These are phyloP conservation scores for Benitochromis conjunctus DNA, from an alignment of 2,113 vertebrate species.

Conservation along the genomic window DNA sequence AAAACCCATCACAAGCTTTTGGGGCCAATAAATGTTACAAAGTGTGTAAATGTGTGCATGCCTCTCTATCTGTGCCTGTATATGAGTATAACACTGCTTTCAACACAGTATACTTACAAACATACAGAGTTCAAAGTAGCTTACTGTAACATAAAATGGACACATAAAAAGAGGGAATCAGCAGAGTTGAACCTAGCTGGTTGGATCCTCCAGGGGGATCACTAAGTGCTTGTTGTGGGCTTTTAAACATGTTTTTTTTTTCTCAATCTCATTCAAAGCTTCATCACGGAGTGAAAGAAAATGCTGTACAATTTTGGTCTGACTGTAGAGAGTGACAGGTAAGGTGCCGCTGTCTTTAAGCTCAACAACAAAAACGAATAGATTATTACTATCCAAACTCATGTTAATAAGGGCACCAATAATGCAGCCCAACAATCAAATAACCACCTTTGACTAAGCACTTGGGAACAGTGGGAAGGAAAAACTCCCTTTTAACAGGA, in stretches of 20 bases:
- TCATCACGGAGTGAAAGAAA: neutral
- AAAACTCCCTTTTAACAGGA: neutral
- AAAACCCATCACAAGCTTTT: constrained; percentile 21
- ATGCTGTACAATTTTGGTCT: neutral
- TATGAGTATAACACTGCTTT: neutral
- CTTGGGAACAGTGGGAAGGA: neutral
- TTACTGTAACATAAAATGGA: constrained; percentile 20
- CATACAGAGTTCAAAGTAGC: constrained; percentile 35
- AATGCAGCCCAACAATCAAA: neutral
- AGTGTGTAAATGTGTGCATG: neutral
- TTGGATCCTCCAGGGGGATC: neutral
- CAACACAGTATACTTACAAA: constrained; percentile 20
- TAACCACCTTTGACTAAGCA: neutral
- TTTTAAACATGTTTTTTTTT: neutral
- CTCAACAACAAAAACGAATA: neutral
- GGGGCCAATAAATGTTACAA: constrained; percentile 8
- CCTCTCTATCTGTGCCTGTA: neutral
- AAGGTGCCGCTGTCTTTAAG: neutral
- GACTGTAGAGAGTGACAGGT: neutral
- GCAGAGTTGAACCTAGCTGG: neutral
- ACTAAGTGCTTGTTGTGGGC: neutral
- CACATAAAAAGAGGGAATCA: constrained; percentile 2
- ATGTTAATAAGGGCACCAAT: neutral
- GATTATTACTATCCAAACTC: neutral
- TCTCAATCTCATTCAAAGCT: neutral